These are phyloP conservation scores for Anticlea derivata DNA, from an alignment of 2,888 invertebrate genomes.

Conservation along the genomic window DNA sequence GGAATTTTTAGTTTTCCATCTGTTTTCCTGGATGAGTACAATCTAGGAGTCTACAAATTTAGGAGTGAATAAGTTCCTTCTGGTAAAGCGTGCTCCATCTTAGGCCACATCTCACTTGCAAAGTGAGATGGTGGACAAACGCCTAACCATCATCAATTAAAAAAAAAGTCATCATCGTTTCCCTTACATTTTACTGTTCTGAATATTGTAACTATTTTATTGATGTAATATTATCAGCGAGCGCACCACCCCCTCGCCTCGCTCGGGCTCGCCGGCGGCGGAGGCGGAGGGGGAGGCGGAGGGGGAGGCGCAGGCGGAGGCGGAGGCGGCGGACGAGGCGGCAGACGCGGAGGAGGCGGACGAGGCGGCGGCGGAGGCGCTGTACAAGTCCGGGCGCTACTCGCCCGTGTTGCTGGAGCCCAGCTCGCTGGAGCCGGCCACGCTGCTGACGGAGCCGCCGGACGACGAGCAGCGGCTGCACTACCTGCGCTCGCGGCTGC, in stretches of 20 bases:
- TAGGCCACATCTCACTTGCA: no score
- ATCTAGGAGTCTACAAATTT: no score
- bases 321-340: slow-evolving; percentile 32
- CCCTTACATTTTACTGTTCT: no score
- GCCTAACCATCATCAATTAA: no score
- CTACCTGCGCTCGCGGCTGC: slow-evolving; percentile 88
- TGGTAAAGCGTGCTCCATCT: no score
- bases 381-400: slow-evolving; percentile 92
- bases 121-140: no score
- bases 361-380: slow-evolving; percentile 53
- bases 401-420: slow-evolving; percentile 88
- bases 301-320: slow-evolving; percentile 31
- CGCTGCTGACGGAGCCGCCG: slow-evolving; percentile 89
- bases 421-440: slow-evolving; percentile 87
- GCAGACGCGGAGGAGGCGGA: slow-evolving; percentile 39
- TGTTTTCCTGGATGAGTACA: no score
- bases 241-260: slow-evolving; percentile 2
- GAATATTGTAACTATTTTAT: no score
- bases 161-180: no score
- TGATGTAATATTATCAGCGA: slow-evolving; percentile 2
- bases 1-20: no score
- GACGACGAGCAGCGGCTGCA: slow-evolving; percentile 90
- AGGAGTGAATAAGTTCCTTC: no score
- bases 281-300: slow-evolving; percentile 30
- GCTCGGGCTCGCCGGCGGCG: not conserved